Base-by-base conservation (phyloP, 2,113 vertebrate species). In the Istiophorus platypterus region DNA sequence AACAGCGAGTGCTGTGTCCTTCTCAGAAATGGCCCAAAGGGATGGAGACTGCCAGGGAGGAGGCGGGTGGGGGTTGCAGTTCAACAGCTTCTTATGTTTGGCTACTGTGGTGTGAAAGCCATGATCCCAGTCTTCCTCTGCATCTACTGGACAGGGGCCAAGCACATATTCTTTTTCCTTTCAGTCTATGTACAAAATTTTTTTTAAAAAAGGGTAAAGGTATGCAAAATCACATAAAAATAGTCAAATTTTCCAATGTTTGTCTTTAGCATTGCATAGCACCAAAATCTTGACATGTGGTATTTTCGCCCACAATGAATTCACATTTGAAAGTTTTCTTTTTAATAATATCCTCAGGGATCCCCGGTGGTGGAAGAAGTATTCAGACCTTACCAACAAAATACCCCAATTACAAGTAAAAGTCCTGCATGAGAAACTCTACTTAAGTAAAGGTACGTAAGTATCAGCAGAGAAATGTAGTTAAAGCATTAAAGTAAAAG, bases 1-100 rank as follows among this genome's bases (percentile, higher is more conserved):
- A 82, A 91, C 86, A 89, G 67, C 67, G 69, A 86, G 39, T 17
- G 56, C 85, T 86, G 82, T 91, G 88, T 89, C 39, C 13, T 72
- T 78, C 74, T 81, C 3, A 81, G 69, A 87, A 85, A 84, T 54
- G 59, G 47, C 80, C 85, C 75, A 56, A 52, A 85, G 87, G 62
- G 79, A 81, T 52, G 79, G 13, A 77, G 74, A 37, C 58, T 56
- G 76, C 12, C 63, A 20, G 47, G 64, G 74, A 31, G 67, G 31
- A 9, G 85, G 65, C 0, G 73, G 52, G 39, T 0, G 42, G 76
- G 59, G 68, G 26, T 42, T 42, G 61, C 13, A 41, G 52, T 70
- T 84, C 72, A 72, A 70, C n/a, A 61, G 67, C 56, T 29, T 64
- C 57, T 76, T 49, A 47, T 52, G 76, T 72, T 70, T 56, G 81